Conservation (phyloP, 2,113 vertebrate genomes). For the Platycercus adscitus region DNA sequence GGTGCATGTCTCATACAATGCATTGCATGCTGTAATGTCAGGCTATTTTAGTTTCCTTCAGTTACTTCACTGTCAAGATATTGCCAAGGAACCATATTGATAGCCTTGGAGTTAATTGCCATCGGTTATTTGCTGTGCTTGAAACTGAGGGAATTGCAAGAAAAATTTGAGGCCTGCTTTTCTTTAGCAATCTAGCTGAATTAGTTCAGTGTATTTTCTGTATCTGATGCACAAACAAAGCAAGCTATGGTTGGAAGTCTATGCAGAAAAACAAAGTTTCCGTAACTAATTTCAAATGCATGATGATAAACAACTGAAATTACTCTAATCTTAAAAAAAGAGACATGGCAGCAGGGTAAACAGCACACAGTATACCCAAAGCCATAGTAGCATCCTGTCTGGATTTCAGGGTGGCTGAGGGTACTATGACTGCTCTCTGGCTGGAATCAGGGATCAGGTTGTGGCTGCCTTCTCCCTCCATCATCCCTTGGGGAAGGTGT, state of each 20-base stretch:
- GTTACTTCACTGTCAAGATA: background rate
- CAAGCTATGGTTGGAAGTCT: background rate
- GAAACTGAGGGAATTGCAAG: background rate
- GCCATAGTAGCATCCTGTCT: background rate
- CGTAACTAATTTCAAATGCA: background rate
- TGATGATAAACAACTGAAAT: background rate
- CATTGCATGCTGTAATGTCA: fast-evolving
- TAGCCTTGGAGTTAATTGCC: background rate
- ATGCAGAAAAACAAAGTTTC: background rate
- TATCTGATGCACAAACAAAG: background rate
- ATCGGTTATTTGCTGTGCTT: background rate
- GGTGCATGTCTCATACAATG: background rate
- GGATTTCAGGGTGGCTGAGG: background rate
- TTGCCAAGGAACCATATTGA: background rate
- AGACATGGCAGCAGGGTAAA: background rate
- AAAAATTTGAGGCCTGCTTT: background rate
- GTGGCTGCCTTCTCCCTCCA: fast-evolving
- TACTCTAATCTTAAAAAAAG: background rate
- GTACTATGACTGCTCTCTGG: too few relatives aligned
- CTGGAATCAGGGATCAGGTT: background rate
- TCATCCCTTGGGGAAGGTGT: background rate
- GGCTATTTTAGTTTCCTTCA: background rate
- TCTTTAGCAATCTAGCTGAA: background rate
- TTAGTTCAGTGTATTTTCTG: background rate
- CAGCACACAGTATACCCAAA: background rate